Evolutionary conservation across 2,113 vertebrate genomes (phyloP).

Genomic region (Misgurnus mizolepis): DNA sequence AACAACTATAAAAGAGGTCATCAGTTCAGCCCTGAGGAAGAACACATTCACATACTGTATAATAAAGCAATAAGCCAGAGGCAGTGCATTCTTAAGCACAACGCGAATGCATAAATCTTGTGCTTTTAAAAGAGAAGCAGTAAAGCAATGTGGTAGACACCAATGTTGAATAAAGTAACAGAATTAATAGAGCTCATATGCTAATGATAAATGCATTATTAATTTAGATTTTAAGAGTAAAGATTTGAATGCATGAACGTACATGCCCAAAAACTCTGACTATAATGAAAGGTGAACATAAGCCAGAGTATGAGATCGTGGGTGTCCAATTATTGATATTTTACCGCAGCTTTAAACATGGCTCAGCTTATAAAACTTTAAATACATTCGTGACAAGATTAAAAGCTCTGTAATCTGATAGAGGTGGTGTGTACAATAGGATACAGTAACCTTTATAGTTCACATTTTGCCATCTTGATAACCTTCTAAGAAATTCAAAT

Average conservation of each 20-base stretch:
- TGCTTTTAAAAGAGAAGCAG: neutral
- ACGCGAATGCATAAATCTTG: neutral
- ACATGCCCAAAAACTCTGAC: no score
- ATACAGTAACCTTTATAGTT: no score
- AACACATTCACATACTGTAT: neutral
- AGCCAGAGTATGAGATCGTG: neutral
- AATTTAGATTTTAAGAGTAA: no score
- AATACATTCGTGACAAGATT: neutral
- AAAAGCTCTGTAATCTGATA: neutral
- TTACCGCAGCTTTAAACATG: neutral
- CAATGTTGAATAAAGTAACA: neutral
- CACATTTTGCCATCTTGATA: neutral
- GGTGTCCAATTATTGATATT: neutral
- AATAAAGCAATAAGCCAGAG: neutral
- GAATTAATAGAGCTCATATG: no score
- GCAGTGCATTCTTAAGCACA: neutral
- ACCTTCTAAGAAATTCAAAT: conserved; percentile 9
- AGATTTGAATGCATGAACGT: no score
- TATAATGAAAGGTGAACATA: neutral
- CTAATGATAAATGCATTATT: no score
- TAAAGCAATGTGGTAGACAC: neutral
- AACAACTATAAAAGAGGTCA: conserved; percentile 10
- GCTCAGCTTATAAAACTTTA: neutral
- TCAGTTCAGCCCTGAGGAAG: neutral
- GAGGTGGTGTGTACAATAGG: no score